Evolutionary conservation across 2,888 invertebrate species (phyloP), one percentile per base, ranked within the genome.

Genomic region (Smittia aterrima): DNA sequence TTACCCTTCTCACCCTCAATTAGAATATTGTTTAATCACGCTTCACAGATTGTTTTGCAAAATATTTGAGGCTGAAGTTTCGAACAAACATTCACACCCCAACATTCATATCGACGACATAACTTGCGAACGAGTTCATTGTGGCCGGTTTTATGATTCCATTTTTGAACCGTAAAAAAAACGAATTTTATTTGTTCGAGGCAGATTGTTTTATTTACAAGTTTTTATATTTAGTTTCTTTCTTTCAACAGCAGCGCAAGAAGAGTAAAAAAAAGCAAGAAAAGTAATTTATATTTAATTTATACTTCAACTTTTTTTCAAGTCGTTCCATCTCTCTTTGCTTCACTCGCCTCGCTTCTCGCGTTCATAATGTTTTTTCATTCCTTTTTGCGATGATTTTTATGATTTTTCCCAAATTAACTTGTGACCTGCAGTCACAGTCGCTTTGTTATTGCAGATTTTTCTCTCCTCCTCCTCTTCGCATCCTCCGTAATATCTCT

Each of bases 351-450:
- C 3, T 16, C n/a, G n/a, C 16, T 16, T 47, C 47, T 58, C 58
- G 24, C 58, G 41, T 40, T 41, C 38, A 47, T 66, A 68, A 22
- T 68, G 16, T 47, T 47, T 22, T n/a, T 47, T 68, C 68, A 24
- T 47, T 68, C 47, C 71, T 18, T 27, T 58, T 71, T 58, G 58
- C 27, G 58, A 68, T 68, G 71, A 71, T 58, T 71, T 71, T 71
- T 71, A 71, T 71, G 70, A 71, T 71, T 71, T 66, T 71, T 71
- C 71, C 71, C 54, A 71, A 71, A 71, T 71, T 71, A 71, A 71
- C 71, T 71, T 71, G 71, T 71, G 71, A 71, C 71, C 71, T 71
- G 54, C 32, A 58, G 27, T 54, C 71, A 58, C 38, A 41, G 16
- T 20, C 25, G 16, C 13, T 16, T 40, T 20, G 40, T 58, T 58